Conservation (phyloP, 2,888 invertebrate genomes). For the Catocala fraxini region DNA sequence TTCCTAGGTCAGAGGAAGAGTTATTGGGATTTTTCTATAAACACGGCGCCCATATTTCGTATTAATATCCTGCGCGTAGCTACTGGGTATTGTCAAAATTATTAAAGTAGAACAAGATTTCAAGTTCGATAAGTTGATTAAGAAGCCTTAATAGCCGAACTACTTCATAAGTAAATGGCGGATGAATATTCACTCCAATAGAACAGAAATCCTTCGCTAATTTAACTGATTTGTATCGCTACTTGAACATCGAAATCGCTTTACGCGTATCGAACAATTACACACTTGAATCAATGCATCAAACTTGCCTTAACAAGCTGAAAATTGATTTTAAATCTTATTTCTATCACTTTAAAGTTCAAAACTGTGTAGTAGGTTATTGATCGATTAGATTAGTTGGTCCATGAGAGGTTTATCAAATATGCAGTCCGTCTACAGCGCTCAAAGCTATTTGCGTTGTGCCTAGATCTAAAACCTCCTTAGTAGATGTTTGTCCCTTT, state of each 20-base stretch:
- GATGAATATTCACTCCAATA: background rate
- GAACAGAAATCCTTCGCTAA: no score
- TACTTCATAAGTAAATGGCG: no score
- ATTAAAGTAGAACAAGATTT: no score
- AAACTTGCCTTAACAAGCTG: background rate
- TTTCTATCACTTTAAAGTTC: conserved; percentile 15
- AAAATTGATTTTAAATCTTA: conserved; percentile 10
- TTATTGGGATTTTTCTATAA: no score
- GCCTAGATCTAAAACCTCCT: conserved; percentile 31
- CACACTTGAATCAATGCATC: background rate
- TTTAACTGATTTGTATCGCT: background rate
- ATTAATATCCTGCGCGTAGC: no score
- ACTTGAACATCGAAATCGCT: background rate
- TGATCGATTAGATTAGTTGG: conserved; percentile 27
- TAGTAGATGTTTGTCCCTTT: conserved; percentile 24
- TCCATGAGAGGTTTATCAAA: conserved; percentile 43
- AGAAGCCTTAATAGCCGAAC: no score
- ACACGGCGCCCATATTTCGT: no score
- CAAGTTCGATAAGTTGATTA: no score
- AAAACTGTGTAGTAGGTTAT: conserved; percentile 9
- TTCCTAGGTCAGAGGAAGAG: no score
- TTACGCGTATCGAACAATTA: conserved; percentile 2
- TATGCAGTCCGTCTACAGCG: conserved; percentile 36
- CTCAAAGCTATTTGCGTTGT: conserved; percentile 23
- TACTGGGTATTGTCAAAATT: no score